phyloP scores from a whole-genome alignment of 2,113 vertebrate species.

The Taurulus bubalis region DNA sequence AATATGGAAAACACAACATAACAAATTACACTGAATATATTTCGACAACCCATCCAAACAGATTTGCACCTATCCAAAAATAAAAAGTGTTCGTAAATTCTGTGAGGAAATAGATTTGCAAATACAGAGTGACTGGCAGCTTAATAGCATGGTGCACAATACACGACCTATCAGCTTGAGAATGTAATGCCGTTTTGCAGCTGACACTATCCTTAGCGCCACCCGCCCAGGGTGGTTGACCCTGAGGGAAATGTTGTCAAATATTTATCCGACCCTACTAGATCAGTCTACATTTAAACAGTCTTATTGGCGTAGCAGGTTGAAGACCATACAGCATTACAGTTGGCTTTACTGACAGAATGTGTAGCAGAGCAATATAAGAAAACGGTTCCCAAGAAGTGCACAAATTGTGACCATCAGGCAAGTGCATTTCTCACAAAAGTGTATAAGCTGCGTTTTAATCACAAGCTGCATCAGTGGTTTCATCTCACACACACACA shows the following conservation, averaged over 20 bases:
- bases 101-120: background rate
- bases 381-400: background rate
- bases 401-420: background rate
- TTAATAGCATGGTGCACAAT: background rate
- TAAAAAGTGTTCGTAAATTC: background rate
- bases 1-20: background rate
- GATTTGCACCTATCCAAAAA: accelerated
- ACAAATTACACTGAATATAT: background rate
- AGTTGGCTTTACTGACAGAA: background rate
- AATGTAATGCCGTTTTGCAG: background rate
- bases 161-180: background rate
- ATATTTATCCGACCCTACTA: background rate
- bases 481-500: background rate
- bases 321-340: background rate
- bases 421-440: background rate
- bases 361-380: background rate
- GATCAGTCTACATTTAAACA: background rate
- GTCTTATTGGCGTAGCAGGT: background rate
- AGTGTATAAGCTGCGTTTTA: background rate
- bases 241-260: background rate
- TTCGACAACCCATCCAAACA: background rate
- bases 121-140: background rate
- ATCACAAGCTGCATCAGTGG: background rate
- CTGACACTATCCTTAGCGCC: background rate
- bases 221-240: background rate